Evolutionary conservation across 2,113 vertebrate species (phyloP).

Genomic region (Pituophis catenifer): DNA sequence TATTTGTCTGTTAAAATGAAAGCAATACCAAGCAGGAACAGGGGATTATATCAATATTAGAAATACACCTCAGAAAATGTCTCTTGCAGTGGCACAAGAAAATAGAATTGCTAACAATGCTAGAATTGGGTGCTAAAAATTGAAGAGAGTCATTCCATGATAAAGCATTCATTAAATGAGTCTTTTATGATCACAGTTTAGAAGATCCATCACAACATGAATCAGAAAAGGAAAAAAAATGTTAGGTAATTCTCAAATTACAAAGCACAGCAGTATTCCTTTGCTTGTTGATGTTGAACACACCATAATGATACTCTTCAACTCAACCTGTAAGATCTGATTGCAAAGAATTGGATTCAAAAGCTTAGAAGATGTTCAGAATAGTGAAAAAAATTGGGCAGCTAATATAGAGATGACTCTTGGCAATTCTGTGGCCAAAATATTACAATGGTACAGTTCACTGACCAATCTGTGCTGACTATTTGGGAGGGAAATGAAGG

Average conservation of each 20-base stretch:
- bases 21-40: not conserved
- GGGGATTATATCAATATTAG: not conserved
- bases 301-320: not conserved
- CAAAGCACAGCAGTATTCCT: not conserved
- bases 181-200: not conserved
- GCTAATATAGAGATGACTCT: not conserved
- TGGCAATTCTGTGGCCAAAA: not conserved
- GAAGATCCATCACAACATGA: not conserved
- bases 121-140: not conserved
- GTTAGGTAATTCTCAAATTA: not conserved
- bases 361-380: not conserved
- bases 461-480: not conserved
- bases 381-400: not conserved
- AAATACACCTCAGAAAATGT: not conserved
- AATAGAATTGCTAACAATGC: not conserved
- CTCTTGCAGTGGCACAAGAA: not conserved
- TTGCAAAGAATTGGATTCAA: not conserved
- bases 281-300: not conserved
- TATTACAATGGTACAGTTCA: not conserved
- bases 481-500: not conserved
- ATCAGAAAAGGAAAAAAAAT: not conserved
- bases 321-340: not conserved
- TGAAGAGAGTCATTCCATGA: not conserved
- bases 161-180: not conserved
- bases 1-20: not conserved